Evolutionary conservation across 1,140 invertebrate genomes (phyloP), one percentile per base, ranked within the genome.

Genomic region (Heliconius congener): DNA sequence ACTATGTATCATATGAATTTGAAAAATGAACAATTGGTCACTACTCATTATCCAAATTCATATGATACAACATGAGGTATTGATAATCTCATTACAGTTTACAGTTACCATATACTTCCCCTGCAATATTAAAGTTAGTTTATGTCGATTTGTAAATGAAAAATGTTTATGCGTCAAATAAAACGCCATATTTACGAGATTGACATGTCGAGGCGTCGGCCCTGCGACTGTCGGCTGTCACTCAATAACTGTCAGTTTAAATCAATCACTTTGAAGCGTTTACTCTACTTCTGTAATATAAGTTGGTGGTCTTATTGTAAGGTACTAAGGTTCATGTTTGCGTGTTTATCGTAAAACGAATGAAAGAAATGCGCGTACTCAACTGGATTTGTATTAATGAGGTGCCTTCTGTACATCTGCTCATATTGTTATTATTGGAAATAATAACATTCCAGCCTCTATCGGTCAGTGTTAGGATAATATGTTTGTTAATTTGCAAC

Each of bases 241-340:
- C 60, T 85, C 84, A 87, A 85, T 86, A 87, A 85, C 84, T 86
- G 87, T 87, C 86, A 81, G 78, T 80, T 87, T 87, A 86, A 87
- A 88, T 87, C 87, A 88, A 85, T 87, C 87, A 87, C 77, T 79
- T 74, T 79, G 71, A 76, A 82, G 74, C 34, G 18, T 42, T 52
- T 80, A 76, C 46, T 84, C 78, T 23, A 81, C 55, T 79, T 74
- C 74, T 77, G 75, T 71, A 52, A 71, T 78, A 57, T 81, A 66
- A 70, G 72, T 71, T 23, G 71, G 11, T 18, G n/a, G 2, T 55
- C 78, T 72, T 83, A 78, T 74, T 77, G 23, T 50, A 71, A 57
- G 2, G 66, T 5, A 13, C 30, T 81, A 84, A 80, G 80, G 42
- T 66, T 16, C 66, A 75, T 34, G 39, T 79, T 82, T 27, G 72